Conservation (phyloP, 1,140 invertebrate species). For the Formica exsecta region DNA sequence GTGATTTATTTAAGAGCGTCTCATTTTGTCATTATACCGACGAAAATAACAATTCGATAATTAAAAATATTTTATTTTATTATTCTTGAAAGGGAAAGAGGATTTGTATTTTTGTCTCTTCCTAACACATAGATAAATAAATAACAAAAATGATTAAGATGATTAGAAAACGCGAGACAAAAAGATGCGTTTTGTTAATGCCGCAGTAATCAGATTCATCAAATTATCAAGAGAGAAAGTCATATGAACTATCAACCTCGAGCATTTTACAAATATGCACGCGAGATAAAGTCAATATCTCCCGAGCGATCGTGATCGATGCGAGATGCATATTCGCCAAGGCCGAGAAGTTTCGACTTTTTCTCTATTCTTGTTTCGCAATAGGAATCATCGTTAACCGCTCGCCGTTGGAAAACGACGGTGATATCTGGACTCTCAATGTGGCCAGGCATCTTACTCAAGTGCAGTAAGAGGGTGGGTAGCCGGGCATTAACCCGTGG, state of each 20-base stretch:
- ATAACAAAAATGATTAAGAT: too few species aligned
- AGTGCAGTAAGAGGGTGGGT: conserved; percentile 22
- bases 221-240: not conserved
- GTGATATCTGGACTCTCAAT: conserved; percentile 15
- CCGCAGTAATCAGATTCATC: not conserved
- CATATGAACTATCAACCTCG: not conserved
- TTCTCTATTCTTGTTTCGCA: conserved; percentile 28
- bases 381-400: conserved; percentile 19
- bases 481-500: not conserved
- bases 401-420: conserved; percentile 12
- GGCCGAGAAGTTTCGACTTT: conserved; percentile 39
- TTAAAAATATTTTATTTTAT: too few species aligned
- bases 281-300: conserved; percentile 3
- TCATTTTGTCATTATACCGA: too few species aligned
- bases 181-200: conserved; percentile 1
- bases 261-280: conserved; percentile 10
- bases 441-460: not conserved
- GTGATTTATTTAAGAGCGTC: too few species aligned
- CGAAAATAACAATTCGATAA: too few species aligned
- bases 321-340: conserved; percentile 37
- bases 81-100: too few species aligned
- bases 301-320: conserved; percentile 22
- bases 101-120: too few species aligned
- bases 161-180: too few species aligned
- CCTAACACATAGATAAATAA: too few species aligned